These are phyloP conservation scores for Petrosia ficiformis DNA, from an alignment of 37 sponge, comb jelly and placozoan species.

Conservation along the genomic window DNA sequence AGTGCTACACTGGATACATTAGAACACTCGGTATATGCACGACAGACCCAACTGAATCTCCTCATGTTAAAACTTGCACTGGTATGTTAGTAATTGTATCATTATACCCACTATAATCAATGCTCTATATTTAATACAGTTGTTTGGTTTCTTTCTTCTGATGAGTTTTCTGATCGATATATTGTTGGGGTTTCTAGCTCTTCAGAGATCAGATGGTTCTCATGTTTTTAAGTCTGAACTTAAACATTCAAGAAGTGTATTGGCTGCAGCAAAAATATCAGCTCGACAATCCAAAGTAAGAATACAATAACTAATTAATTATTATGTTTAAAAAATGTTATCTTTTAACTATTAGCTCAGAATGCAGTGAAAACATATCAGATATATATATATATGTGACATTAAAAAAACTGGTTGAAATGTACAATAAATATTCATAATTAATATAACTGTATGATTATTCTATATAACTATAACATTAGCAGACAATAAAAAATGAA, in stretches of 20 bases:
- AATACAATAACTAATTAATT: too few relatives aligned
- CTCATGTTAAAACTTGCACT: conserved; percentile 33
- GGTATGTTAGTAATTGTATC: conserved; percentile 34
- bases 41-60: conserved; percentile 13
- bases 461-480: background rate
- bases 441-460: background rate
- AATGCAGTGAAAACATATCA: too few relatives aligned
- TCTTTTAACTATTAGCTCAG: too few relatives aligned
- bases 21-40: conserved; percentile 22
- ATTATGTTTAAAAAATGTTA: too few relatives aligned
- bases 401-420: background rate
- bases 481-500: background rate
- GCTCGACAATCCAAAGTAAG: background rate
- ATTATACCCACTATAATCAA: background rate
- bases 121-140: conserved; percentile 18
- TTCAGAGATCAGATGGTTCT: background rate
- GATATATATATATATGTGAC: too few relatives aligned
- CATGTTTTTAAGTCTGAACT: conserved; percentile 12
- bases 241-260: background rate
- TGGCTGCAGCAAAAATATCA: background rate
- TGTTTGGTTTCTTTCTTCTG: conserved; percentile 34
- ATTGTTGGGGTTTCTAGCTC: conserved; percentile 33
- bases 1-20: conserved; percentile 48
- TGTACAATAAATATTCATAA: background rate
- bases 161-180: conserved; percentile 32